These are phyloP conservation scores for Panulirus ornatus DNA, from an alignment of 1,140 invertebrate genomes.

Conservation along the genomic window DNA sequence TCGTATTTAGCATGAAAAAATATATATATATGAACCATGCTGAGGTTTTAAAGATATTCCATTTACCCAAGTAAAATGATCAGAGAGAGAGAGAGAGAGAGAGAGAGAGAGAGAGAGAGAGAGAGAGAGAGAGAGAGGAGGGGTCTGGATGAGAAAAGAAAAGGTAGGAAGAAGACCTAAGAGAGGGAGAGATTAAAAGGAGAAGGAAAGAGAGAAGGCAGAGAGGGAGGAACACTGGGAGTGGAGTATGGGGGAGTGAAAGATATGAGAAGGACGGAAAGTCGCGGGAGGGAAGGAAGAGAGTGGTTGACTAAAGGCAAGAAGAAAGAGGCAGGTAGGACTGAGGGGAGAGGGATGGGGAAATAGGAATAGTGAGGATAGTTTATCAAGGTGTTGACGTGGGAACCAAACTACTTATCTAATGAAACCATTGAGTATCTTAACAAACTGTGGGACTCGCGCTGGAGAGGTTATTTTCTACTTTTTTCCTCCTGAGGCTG, in stretches of 20 bases:
- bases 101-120: neutral
- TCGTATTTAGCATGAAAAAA: too few relatives aligned
- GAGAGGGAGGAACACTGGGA: too few relatives aligned
- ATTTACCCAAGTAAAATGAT: too few relatives aligned
- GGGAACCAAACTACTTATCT: neutral
- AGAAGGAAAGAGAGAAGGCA: neutral
- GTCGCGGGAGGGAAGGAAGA: neutral
- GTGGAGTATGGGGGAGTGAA: neutral
- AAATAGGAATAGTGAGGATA: neutral
- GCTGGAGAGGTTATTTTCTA: neutral
- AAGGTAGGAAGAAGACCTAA: too few relatives aligned
- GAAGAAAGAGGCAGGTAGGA: too few relatives aligned
- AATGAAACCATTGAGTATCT: neutral
- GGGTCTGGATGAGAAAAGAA: neutral
- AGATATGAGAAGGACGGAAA: neutral
- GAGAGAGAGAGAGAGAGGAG: neutral
- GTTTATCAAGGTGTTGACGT: slow-evolving; percentile 15
- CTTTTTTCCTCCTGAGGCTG: neutral
- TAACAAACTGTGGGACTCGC: neutral
- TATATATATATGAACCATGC: too few relatives aligned
- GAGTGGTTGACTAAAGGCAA: too few relatives aligned
- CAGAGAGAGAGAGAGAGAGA: neutral
- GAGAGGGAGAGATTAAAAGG: neutral
- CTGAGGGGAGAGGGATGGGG: too few relatives aligned
- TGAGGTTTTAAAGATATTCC: too few relatives aligned